Conservation (phyloP, 2,888 invertebrate species). For the Gibbula magus region DNA sequence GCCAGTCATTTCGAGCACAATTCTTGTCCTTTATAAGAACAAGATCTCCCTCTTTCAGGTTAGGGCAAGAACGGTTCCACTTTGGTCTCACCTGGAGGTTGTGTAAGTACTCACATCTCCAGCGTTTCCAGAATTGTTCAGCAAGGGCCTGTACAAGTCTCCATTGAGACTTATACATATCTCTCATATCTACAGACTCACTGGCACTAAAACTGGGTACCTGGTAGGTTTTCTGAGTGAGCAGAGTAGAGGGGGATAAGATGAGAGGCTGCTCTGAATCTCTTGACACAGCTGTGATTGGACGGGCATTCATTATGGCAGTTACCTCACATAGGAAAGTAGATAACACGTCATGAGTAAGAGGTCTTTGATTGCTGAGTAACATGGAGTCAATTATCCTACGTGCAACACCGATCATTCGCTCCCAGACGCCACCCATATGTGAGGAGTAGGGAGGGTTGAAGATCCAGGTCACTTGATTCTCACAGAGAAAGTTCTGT, state of each 20-base stretch:
- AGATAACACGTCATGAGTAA: conserved; percentile 20
- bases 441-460: not conserved
- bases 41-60: not conserved
- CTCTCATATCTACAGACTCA: too few species aligned
- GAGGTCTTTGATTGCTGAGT: not conserved
- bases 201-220: not conserved
- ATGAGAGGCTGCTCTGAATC: conserved; percentile 23
- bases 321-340: conserved; percentile 25
- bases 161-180: not conserved
- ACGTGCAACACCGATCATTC: conserved; percentile 21
- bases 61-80: not conserved
- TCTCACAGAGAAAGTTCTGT: not conserved
- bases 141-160: too few species aligned
- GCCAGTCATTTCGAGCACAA: not conserved
- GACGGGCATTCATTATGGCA: conserved; percentile 31
- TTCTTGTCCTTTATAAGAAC: not conserved
- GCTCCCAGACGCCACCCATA: conserved; percentile 32
- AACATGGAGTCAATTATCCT: conserved; percentile 25
- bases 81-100: not conserved
- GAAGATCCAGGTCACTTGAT: not conserved
- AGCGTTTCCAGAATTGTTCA: too few species aligned
- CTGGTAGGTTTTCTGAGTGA: conserved; percentile 24
- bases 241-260: conserved; percentile 1
- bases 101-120: not conserved
- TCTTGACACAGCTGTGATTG: conserved; percentile 15